Conservation (phyloP, 2,888 invertebrate species). For the Chromoteleia sp. region DNA sequence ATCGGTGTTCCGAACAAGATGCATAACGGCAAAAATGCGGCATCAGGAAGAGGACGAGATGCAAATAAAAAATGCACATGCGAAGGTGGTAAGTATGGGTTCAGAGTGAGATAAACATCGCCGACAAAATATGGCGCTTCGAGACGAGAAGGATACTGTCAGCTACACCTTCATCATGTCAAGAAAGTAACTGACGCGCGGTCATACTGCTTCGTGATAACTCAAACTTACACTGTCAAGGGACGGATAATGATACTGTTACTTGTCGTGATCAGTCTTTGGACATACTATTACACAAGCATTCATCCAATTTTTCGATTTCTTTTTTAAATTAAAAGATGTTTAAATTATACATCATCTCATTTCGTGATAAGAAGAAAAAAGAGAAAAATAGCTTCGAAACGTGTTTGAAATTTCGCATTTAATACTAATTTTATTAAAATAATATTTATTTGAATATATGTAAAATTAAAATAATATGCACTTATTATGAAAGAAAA, state of each 20-base stretch:
- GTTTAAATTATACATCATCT: slow-evolving; percentile 60
- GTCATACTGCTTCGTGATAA: slow-evolving; percentile 67
- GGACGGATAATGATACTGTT: slow-evolving; percentile 68
- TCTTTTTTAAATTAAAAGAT: slow-evolving; percentile 59
- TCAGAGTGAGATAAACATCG: slow-evolving; percentile 78
- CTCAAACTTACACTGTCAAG: slow-evolving; percentile 64
- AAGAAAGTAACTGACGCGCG: slow-evolving; percentile 65
- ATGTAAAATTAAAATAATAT: slow-evolving; percentile 1
- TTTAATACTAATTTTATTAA: slow-evolving; percentile 39
- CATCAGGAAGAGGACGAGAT: slow-evolving; percentile 56
- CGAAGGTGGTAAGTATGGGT: slow-evolving; percentile 78
- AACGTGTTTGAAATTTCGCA: slow-evolving; percentile 7
- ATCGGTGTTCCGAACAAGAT: slow-evolving; percentile 65
- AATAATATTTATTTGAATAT: slow-evolving; percentile 19
- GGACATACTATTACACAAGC: slow-evolving; percentile 62
- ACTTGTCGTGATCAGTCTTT: slow-evolving; percentile 66
- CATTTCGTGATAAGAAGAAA: slow-evolving; percentile 3
- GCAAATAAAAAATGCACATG: slow-evolving; percentile 67
- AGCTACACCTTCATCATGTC: slow-evolving; percentile 70
- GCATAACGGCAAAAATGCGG: slow-evolving; percentile 39
- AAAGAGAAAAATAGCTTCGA: slow-evolving; percentile 6
- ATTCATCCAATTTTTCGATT: slow-evolving; percentile 38
- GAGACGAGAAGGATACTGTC: slow-evolving; percentile 67
- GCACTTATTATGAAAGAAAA: no score
- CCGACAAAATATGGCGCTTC: slow-evolving; percentile 68